Base-by-base conservation (phyloP, 2,888 invertebrate genomes). In the Agrotis segetum region DNA sequence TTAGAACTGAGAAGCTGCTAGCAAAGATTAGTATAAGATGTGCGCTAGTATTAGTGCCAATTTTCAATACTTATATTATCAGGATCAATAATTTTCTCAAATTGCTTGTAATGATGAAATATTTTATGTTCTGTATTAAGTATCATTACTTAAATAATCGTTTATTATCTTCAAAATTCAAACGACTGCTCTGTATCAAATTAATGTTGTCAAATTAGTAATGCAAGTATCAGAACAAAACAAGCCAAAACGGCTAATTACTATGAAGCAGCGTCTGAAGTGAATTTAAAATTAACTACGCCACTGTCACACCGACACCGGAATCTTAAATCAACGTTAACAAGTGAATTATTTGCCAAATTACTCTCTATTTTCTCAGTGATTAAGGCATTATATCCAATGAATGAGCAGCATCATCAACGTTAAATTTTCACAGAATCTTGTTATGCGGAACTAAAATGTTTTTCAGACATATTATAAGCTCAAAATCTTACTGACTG, bases 221-320 rank as follows among this genome's bases (percentile, higher is more conserved):
- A 82, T 72, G 62, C 73, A 64, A 74, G 52, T 46, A 46, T 66
- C 4, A 7, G 14, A 75, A 67, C 34, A 52, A 74, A 77, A 66
- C 67, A 49, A 65, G 44, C 53, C 61, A 69, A 66, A 67, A 67
- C 61, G 60, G 58, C 65, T 68, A 83, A 82, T 77, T 77, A 63
- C 62, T 61, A 69, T 73, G 56, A 64, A 64, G 19, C 77, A 60
- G 56, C 66, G 67, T 61, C 73, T 77, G 68, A 61, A 77, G 73
- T 71, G 70, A 71, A 77, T 74, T 75, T 68, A 46, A 65, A 79
- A 84, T 84, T 82, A 60, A 68, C 62, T 58, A 60, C 59, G 63
- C 69, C 66, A 66, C 71, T 77, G 84, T 71, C 69, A 65, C 64
- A 73, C 74, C 46, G 29, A 56, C 63, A 79, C 62, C 59, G 59